phyloP scores from a whole-genome alignment of 2,797 vertebrate genomes.

The Anguilla marmorata region DNA sequence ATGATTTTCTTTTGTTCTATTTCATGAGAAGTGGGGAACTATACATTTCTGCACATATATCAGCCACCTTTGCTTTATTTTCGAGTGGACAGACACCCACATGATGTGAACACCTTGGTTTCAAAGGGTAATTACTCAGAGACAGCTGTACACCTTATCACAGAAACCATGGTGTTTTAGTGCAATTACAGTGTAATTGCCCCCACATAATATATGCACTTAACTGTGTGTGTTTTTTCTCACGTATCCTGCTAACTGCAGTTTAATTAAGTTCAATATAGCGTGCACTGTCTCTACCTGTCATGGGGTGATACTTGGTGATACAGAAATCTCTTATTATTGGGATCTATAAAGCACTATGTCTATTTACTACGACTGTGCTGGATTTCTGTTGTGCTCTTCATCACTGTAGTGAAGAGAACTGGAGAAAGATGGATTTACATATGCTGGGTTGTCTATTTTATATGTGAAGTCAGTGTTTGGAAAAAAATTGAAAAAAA shows the following conservation, averaged over 20 bases:
- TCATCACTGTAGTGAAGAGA: background rate
- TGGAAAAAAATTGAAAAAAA: background rate
- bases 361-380: no score
- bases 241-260: no score
- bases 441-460: background rate
- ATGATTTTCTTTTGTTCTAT: background rate
- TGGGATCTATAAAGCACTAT: no score
- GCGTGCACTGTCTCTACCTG: no score
- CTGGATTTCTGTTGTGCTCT: background rate
- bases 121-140: background rate
- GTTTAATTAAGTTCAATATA: no score
- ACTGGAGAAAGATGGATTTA: background rate
- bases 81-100: background rate
- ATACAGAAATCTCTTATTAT: no score
- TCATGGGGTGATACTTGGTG: no score
- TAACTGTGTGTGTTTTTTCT: background rate
- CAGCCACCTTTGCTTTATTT: background rate
- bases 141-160: background rate
- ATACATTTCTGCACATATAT: background rate
- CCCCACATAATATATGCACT: background rate
- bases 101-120: background rate
- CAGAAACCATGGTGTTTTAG: background rate
- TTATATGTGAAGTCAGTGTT: background rate
- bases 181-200: background rate
- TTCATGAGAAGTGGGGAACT: background rate